Conservation (phyloP, 2,797 vertebrate species). For the Gadopsis marmoratus region DNA sequence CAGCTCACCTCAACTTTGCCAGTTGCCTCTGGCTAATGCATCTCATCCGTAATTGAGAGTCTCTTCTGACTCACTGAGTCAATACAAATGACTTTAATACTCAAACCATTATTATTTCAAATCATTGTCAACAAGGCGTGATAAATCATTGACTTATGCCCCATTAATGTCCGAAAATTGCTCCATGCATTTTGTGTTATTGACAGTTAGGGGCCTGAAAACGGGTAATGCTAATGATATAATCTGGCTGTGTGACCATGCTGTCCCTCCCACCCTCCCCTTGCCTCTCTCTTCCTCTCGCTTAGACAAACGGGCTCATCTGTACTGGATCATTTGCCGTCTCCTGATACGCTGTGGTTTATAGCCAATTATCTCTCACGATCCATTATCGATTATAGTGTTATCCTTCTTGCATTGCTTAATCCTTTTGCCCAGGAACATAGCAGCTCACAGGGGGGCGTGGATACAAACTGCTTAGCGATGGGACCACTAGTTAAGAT, state of each 20-base stretch:
- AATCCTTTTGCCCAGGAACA: conserved; percentile 81
- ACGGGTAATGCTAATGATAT: conserved; percentile 83
- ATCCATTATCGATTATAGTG: conserved; percentile 87
- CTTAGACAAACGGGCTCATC: conserved; percentile 81
- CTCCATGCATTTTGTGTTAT: conserved; percentile 83
- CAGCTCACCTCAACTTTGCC: conserved; percentile 66
- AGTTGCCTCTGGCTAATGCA: conserved; percentile 68
- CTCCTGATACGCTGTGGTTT: conserved; percentile 84
- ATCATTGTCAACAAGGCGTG: conserved; percentile 79
- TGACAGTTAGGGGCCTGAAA: conserved; percentile 80
- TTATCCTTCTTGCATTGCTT: conserved; percentile 85
- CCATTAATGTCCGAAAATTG: conserved; percentile 81
- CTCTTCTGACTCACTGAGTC: conserved; percentile 74
- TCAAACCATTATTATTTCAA: conserved; percentile 77
- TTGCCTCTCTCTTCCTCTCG: conserved; percentile 34
- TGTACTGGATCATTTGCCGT: conserved; percentile 86
- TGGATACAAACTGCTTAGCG: conserved; percentile 64
- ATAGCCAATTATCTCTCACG: conserved; percentile 86
- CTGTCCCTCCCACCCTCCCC: conserved; percentile 38
- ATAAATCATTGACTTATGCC: conserved; percentile 81
- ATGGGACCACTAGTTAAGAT: conserved; percentile 73
- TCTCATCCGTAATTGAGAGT: conserved; percentile 75
- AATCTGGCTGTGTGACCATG: conserved; percentile 79
- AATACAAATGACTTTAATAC: conserved; percentile 86
- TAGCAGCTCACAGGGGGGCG: conserved; percentile 55